These are phyloP conservation scores for Phenganax stokvisi DNA, from an alignment of 92 coral and sea anemone genomes.

Conservation along the genomic window DNA sequence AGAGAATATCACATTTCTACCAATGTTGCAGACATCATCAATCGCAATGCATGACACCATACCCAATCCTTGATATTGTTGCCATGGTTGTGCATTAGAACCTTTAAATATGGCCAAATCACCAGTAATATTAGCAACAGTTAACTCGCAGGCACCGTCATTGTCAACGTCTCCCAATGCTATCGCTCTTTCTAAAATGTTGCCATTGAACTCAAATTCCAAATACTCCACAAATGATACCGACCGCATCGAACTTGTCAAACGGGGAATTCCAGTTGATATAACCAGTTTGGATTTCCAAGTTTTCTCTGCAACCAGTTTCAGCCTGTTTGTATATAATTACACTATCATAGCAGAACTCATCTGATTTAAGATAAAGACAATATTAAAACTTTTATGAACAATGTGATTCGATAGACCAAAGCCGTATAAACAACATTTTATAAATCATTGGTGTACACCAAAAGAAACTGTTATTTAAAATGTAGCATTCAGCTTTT, in stretches of 20 bases:
- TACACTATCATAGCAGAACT: too few relatives aligned
- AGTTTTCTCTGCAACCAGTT: too few relatives aligned
- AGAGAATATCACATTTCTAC: slow-evolving; percentile 64
- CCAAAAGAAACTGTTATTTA: too few relatives aligned
- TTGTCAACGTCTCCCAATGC: slow-evolving; percentile 79
- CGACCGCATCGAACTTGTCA: slow-evolving; percentile 51
- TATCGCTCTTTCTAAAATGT: slow-evolving; percentile 65
- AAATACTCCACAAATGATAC: slow-evolving; percentile 86
- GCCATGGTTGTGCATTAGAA: slow-evolving; percentile 60
- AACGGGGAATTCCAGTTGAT: too few relatives aligned
- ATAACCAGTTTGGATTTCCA: too few relatives aligned
- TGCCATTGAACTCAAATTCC: slow-evolving; percentile 76
- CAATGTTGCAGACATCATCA: slow-evolving; percentile 70
- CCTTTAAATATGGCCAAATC: slow-evolving; percentile 82
- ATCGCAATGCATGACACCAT: slow-evolving; percentile 88
- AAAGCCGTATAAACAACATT: too few relatives aligned
- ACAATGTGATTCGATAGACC: too few relatives aligned
- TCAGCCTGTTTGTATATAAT: too few relatives aligned
- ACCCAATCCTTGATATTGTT: slow-evolving; percentile 55
- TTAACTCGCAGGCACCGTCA: slow-evolving; percentile 67
- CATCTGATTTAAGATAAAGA: too few relatives aligned
- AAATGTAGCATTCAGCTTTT: too few relatives aligned
- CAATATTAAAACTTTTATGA: too few relatives aligned
- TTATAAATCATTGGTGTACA: too few relatives aligned
- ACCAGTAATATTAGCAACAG: slow-evolving; percentile 76